A percentile compares a stretch with the other conserved stretches of the same genome.
These are phyloP conservation scores for Eulithis testata DNA, from an alignment of 2,888 invertebrate genomes.

Conservation along the genomic window DNA sequence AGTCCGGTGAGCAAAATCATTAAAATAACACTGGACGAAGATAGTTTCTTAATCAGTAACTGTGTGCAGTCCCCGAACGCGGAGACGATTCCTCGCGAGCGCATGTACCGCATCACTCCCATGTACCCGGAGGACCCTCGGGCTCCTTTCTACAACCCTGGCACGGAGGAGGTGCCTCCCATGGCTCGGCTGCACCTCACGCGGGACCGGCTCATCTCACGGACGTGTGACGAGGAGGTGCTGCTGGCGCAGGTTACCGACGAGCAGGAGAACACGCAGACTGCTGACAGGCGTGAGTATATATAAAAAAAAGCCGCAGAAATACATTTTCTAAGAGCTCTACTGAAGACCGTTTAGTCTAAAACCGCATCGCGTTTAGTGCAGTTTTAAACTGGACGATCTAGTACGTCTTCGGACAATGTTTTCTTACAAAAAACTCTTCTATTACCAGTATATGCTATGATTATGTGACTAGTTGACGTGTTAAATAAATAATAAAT, in stretches of 20 bases:
- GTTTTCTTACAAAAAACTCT: too few relatives aligned
- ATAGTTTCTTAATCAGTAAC: too few relatives aligned
- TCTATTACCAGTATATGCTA: too few relatives aligned
- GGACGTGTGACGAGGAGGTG: slow-evolving; percentile 88
- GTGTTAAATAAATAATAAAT: too few relatives aligned
- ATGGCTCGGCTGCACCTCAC: slow-evolving; percentile 92
- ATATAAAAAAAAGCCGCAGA: background rate
- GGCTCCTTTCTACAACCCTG: slow-evolving; percentile 95
- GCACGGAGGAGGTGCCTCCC: slow-evolving; percentile 88
- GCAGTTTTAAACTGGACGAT: too few relatives aligned
- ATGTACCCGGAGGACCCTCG: slow-evolving; percentile 95
- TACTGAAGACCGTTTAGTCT: too few relatives aligned
- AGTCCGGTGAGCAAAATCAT: too few relatives aligned
- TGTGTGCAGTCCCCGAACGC: slow-evolving; percentile 88
- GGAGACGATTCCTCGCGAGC: slow-evolving; percentile 91
- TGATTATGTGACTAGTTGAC: too few relatives aligned
- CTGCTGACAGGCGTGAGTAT: slow-evolving; percentile 87
- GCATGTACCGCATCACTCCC: slow-evolving; percentile 95
- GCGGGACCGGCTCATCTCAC: slow-evolving; percentile 89
- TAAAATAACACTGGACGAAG: too few relatives aligned
- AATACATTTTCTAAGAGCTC: background rate
- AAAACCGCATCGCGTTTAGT: too few relatives aligned
- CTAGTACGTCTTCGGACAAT: too few relatives aligned
- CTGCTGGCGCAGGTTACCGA: slow-evolving; percentile 85
- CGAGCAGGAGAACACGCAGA: slow-evolving; percentile 88